Evolutionary conservation across 2,113 vertebrate genomes (phyloP), one percentile per base, ranked within the genome.

Genomic region (Ptychochromis oligacanthus): DNA sequence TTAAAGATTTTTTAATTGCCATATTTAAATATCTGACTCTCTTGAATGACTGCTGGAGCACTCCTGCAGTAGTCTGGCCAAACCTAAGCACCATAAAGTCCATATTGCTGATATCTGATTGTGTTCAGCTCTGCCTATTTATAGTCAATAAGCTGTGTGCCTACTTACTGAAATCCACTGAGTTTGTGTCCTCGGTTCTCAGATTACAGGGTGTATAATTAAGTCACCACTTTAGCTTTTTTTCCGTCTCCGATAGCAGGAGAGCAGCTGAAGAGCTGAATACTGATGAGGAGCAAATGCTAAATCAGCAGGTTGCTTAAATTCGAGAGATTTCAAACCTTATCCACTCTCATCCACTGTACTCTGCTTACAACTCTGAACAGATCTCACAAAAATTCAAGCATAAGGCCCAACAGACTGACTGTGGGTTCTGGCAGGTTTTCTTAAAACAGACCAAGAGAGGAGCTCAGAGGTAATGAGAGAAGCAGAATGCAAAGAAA

Each of bases 151-250:
- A 81, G 20, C 79, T 76, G 26, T 78, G 65, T 84, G 80, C 61
- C 79, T 83, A 7, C 55, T 84, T 61, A 54, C 57, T 76, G 49
- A 87, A 67, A 89, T 85, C 78, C 61, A 80, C 77, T 12, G n/a
- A 49, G 56, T 84, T 84, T 84, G 40, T 79, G 28, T 75, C 75
- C 57, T 87, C 56, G 20, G 20, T 43, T 82, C 80, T 89, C 80
- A 77, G 84, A 90, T 90, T 88, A 84, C 84, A 92, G 77, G 56
- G 70, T 6, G 22, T 79, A 80, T 87, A 92, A 83, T 83, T 89
- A 84, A 87, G 75, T 83, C 77, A 80, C 70, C 74, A 75, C 54
- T 88, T 75, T 72, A 78, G 79, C 83, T 67, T 52, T 77, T 70
- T 60, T 52, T 40, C 67, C 31, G 26, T 84, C 76, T 81, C 58